Percentiles rank a stretch among this genome's conserved stretches.
Evolutionary conservation across 2,888 invertebrate species (phyloP).

Genomic region (Therioaphis trifolii): DNA sequence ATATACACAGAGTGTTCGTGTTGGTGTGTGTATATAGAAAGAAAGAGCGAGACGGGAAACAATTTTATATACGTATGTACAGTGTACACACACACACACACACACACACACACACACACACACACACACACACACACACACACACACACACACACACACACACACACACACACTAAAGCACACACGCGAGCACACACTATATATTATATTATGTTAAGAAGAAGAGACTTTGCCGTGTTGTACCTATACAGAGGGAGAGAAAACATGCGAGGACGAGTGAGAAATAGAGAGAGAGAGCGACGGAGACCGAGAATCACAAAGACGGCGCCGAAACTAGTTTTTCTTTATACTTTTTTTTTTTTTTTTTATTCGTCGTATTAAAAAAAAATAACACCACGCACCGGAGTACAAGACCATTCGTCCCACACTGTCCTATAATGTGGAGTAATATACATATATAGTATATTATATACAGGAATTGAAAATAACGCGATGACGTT

Average conservation of each 20-base stretch:
- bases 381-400: conserved; percentile 51
- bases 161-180: not conserved
- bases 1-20: conserved; percentile 48
- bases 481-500: conserved; percentile 60
- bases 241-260: conserved; percentile 2
- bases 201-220: conserved; percentile 16
- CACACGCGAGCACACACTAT: not conserved
- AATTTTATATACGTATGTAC: conserved; percentile 24
- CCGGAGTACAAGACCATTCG: conserved; percentile 56
- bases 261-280: not conserved
- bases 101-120: no score
- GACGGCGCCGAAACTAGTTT: conserved; percentile 63
- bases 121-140: not conserved
- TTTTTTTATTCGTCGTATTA: conserved; percentile 38
- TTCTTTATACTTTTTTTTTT: conserved; percentile 38
- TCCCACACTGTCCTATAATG: conserved; percentile 62
- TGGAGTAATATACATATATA: conserved; percentile 51
- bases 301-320: conserved; percentile 47
- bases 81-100: not conserved
- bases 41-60: conserved; percentile 25
- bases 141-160: not conserved
- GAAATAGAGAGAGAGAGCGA: conserved; percentile 4
- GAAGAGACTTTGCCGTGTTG: not conserved
- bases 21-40: not conserved
- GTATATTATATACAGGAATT: conserved; percentile 23